These are phyloP conservation scores for Amaurobius ferox DNA, from an alignment of 2,888 invertebrate species.

Conservation along the genomic window DNA sequence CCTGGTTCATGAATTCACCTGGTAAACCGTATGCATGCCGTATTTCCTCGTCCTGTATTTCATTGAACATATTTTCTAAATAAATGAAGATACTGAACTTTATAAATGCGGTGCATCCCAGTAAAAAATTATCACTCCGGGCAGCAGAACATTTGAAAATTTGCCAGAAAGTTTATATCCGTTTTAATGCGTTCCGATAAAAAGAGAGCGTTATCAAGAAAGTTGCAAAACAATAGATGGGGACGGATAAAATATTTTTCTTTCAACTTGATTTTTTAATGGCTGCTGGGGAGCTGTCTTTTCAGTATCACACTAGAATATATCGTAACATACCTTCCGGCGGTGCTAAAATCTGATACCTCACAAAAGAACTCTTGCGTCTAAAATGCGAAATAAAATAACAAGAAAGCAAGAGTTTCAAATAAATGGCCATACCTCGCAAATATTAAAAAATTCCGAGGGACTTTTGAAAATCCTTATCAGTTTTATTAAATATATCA, in stretches of 20 bases:
- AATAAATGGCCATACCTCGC: neutral
- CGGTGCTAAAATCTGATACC: neutral
- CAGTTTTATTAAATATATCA: neutral
- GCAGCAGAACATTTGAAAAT: neutral
- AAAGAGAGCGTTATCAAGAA: neutral
- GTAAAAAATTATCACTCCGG: neutral
- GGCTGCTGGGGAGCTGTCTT: neutral
- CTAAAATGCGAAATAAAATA: neutral
- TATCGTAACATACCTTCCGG: neutral
- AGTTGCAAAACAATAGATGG: neutral
- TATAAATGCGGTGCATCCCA: too few species aligned
- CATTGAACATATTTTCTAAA: too few species aligned
- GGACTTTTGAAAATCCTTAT: neutral
- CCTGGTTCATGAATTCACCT: too few species aligned
- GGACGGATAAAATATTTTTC: neutral
- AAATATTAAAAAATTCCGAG: neutral
- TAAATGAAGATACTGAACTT: too few species aligned
- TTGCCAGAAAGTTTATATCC: neutral
- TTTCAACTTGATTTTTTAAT: neutral
- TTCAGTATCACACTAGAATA: neutral
- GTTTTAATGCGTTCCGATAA: neutral
- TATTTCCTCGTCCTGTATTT: too few species aligned
- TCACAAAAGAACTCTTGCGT: neutral
- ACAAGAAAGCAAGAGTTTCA: neutral
- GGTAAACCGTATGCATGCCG: too few species aligned